Evolutionary conservation across 1,140 invertebrate species (phyloP), one percentile per base, ranked within the genome.

Genomic region (Drosophila pseudoobscura): DNA sequence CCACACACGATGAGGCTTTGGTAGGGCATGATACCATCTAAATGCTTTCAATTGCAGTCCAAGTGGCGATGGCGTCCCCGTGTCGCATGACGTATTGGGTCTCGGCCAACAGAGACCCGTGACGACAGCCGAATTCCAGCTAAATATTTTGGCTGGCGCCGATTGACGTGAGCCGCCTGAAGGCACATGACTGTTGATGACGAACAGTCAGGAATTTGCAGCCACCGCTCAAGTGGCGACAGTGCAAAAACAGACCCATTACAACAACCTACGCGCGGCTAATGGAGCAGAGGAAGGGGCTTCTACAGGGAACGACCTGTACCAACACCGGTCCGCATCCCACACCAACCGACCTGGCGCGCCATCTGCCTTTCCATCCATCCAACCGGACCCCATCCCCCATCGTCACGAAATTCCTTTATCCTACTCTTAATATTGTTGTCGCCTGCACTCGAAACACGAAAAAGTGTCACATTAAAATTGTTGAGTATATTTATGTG

Each of bases 391-490:
- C 45, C 26, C 17, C 24, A 43, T 26, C 17, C 24, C 17, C 22
- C 39, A 39, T 39, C 11, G 35, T 39, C 35, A 39, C 35, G 35
- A 39, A 39, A 53, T 53, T 54, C 35, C 43, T 59, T 41, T 51
- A 64, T 72, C 53, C 60, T 75, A 55, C 61, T 52, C 31, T 52
- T 75, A 62, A 61, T 68, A 39, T 68, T 75, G 72, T 61, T 76
- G 73, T 76, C 62, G 51, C 52, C 58, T 68, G 73, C 72, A 76
- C 68, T 76, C 63, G 55, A 65, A 78, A 73, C 61, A 74, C 39
- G 58, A 71, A 87, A 88, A 82, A 65, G 55, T 88, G 83, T 87
- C 82, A 82, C 69, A 82, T 66, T n/a, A 64, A 75, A 78, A 78
- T 75, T 77, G 63, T 80, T 71, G 49, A 61, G 41, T 75, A 60